Conservation (phyloP, 2,888 invertebrate genomes). For the Dicyrtoma fusca region DNA sequence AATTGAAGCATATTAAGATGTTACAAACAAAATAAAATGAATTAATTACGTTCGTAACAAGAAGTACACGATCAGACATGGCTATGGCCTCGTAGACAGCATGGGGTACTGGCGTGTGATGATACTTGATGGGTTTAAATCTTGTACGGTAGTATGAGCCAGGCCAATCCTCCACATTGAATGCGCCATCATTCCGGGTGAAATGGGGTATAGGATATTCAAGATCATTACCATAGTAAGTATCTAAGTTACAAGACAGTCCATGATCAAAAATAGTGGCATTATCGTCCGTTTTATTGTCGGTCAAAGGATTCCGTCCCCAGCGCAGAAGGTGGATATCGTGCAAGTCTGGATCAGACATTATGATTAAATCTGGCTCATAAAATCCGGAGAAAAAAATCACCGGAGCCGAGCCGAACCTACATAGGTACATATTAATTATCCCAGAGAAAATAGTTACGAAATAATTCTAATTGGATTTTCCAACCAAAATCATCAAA, state of each 20-base stretch:
- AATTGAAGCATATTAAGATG: no score
- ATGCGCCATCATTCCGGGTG: constrained; percentile 10
- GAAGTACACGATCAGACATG: constrained; percentile 45
- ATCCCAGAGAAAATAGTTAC: not conserved
- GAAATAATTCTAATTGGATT: not conserved
- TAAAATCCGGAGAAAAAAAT: constrained; percentile 49
- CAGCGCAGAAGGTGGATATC: constrained; percentile 36
- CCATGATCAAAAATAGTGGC: constrained; percentile 33
- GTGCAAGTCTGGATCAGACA: constrained; percentile 48
- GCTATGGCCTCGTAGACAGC: constrained; percentile 46
- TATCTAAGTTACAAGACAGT: constrained; percentile 16
- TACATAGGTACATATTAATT: not conserved
- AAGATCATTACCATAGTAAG: constrained; percentile 17
- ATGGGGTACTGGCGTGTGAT: constrained; percentile 11
- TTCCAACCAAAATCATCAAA: no score
- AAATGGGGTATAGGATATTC: constrained; percentile 12
- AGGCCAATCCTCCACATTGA: not conserved
- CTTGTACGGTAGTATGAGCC: constrained; percentile 36
- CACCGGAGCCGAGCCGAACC: constrained; percentile 33
- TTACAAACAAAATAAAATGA: no score
- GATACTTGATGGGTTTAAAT: constrained; percentile 32
- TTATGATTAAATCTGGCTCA: constrained; percentile 42
- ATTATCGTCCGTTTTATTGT: constrained; percentile 5
- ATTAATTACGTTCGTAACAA: constrained; percentile 41
- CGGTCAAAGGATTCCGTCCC: constrained; percentile 4